Percentiles rank a stretch among this genome's conserved stretches.
phyloP scores from a whole-genome alignment of 2,888 invertebrate species.

The Andrena bicolor region DNA sequence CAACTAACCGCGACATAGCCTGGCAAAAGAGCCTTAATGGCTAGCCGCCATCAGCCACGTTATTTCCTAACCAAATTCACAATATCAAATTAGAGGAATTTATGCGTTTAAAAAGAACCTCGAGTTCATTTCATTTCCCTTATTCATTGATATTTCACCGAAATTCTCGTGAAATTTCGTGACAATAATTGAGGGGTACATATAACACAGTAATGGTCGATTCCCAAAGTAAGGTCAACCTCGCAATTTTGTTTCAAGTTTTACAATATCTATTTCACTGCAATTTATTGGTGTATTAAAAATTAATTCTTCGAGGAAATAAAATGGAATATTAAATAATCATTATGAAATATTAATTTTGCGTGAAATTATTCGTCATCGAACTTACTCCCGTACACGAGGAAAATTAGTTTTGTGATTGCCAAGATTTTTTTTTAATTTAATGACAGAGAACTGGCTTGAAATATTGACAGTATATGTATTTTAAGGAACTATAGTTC shows the following conservation, averaged over 20 bases:
- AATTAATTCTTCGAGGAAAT: too few species aligned
- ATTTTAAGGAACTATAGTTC: neutral
- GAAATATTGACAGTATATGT: neutral
- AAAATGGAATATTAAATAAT: too few species aligned
- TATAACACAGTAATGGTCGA: neutral
- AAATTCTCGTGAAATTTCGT: neutral
- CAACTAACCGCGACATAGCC: slow-evolving; percentile 32
- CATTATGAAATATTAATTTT: too few species aligned
- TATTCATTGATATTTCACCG: neutral
- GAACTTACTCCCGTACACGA: too few species aligned
- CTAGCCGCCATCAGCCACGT: neutral
- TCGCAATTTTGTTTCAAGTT: too few species aligned
- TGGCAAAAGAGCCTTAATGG: neutral
- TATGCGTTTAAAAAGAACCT: neutral
- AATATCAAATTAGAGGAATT: neutral
- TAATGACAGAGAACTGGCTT: neutral
- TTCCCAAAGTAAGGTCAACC: too few species aligned
- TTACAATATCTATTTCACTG: too few species aligned
- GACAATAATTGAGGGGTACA: neutral
- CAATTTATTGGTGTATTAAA: too few species aligned
- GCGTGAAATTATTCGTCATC: too few species aligned
- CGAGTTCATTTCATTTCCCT: neutral
- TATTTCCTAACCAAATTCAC: slow-evolving; percentile 1
- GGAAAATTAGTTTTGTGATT: too few species aligned
- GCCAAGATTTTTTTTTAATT: neutral